These are phyloP conservation scores for Microctonus brassicae DNA, from an alignment of 2,888 invertebrate genomes.

Conservation along the genomic window DNA sequence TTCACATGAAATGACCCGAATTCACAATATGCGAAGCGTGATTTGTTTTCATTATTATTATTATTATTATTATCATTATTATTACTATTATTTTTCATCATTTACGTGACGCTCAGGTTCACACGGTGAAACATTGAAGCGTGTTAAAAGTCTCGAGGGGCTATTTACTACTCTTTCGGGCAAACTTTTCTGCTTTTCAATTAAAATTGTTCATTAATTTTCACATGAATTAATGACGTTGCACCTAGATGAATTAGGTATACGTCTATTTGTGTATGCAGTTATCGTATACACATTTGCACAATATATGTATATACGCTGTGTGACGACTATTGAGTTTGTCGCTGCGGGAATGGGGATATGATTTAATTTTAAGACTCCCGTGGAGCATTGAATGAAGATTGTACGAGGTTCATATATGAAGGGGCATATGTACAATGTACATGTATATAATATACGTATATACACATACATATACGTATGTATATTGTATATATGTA, in stretches of 20 bases:
- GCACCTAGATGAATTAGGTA: constrained; percentile 21
- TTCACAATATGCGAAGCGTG: constrained; percentile 9
- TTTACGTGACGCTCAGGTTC: not conserved
- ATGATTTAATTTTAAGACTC: constrained; percentile 46
- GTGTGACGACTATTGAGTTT: constrained; percentile 49
- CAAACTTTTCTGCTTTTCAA: constrained; percentile 38
- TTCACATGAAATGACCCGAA: constrained; percentile 24
- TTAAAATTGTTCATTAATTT: constrained; percentile 41
- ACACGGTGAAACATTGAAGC: not conserved
- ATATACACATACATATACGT: no score
- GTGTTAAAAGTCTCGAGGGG: not conserved
- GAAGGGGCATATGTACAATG: no score
- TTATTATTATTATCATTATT: not conserved
- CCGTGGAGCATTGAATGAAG: constrained; percentile 39
- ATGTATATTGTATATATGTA: no score
- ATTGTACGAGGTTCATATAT: constrained; percentile 14
- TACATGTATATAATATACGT: no score
- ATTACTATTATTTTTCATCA: constrained; percentile 7
- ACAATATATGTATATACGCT: not conserved
- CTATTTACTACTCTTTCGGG: not conserved
- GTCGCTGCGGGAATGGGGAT: constrained; percentile 39
- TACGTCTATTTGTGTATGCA: constrained; percentile 6
- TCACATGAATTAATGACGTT: constrained; percentile 42
- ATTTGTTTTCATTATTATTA: not conserved
- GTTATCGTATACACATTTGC: not conserved